phyloP scores from a whole-genome alignment of 2,888 invertebrate genomes.

The Mallateleia sp. region DNA sequence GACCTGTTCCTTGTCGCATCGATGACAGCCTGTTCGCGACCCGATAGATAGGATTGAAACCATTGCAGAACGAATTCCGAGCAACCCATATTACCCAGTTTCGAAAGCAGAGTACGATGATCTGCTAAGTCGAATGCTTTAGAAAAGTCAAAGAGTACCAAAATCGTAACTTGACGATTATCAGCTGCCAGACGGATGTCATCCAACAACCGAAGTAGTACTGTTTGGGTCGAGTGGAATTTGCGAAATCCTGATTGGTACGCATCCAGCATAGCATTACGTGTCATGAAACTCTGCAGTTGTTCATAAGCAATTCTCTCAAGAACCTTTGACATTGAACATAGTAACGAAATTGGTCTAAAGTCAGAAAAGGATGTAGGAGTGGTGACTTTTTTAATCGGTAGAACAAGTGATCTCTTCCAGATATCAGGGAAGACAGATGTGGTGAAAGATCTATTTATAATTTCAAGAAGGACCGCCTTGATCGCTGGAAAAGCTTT shows the following conservation, averaged over 20 bases:
- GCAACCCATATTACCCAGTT: neutral
- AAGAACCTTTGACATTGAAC: conserved; percentile 59
- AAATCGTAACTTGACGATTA: neutral
- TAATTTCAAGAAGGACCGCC: neutral
- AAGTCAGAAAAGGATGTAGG: conserved; percentile 29
- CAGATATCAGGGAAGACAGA: conserved; percentile 11
- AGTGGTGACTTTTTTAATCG: conserved; percentile 30
- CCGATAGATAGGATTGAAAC: conserved; percentile 16
- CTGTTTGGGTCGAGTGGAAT: conserved; percentile 28
- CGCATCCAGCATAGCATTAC: no score
- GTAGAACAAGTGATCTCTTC: conserved; percentile 41
- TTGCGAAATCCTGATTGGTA: conserved; percentile 36
- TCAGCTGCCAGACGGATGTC: conserved; percentile 4
- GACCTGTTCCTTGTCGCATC: neutral
- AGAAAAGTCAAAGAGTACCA: conserved; percentile 3
- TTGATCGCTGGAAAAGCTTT: conserved; percentile 25
- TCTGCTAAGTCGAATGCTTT: conserved; percentile 5
- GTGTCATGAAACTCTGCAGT: neutral
- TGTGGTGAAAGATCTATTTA: neutral
- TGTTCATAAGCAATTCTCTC: conserved; percentile 59
- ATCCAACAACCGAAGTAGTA: neutral
- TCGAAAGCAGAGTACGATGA: neutral
- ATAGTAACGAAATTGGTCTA: conserved; percentile 48
- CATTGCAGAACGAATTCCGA: neutral
- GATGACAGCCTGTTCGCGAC: neutral